Conservation (phyloP, 2,888 invertebrate genomes). For the Mamestra brassicae region DNA sequence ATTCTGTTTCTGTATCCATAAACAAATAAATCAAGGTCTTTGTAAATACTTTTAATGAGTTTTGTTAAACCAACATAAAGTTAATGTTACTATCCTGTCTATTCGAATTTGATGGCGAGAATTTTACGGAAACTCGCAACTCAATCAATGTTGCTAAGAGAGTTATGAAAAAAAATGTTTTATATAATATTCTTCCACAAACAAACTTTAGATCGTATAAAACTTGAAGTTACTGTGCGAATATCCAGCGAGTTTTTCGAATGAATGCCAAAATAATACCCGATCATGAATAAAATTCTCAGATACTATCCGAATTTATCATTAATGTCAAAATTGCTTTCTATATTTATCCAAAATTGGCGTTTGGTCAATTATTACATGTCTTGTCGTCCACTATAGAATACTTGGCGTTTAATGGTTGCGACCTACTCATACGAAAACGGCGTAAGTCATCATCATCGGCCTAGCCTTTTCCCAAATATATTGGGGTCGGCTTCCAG, state of each 20-base stretch:
- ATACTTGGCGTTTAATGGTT: too few relatives aligned
- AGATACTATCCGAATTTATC: not conserved
- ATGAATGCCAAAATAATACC: not conserved
- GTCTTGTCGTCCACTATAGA: too few relatives aligned
- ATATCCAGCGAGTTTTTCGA: not conserved
- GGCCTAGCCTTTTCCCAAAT: too few relatives aligned
- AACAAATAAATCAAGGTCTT: not conserved
- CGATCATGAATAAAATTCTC: not conserved
- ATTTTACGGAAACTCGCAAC: slow-evolving; percentile 15
- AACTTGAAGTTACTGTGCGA: slow-evolving; percentile 1
- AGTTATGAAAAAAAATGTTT: not conserved
- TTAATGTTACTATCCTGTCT: slow-evolving; percentile 14
- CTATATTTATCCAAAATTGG: too few relatives aligned
- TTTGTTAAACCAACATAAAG: slow-evolving; percentile 27
- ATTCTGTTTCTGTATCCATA: too few relatives aligned
- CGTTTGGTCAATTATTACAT: too few relatives aligned
- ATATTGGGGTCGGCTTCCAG: too few relatives aligned
- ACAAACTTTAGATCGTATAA: not conserved
- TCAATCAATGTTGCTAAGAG: slow-evolving; percentile 22
- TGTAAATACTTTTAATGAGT: slow-evolving; percentile 27
- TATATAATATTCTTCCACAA: slow-evolving; percentile 1
- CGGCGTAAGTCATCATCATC: too few relatives aligned
- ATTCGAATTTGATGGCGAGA: slow-evolving; percentile 29
- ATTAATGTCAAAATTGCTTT: too few relatives aligned
- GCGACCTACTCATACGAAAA: too few relatives aligned